Conservation (phyloP, 2,888 invertebrate genomes). For the Hemaris fuciformis region DNA sequence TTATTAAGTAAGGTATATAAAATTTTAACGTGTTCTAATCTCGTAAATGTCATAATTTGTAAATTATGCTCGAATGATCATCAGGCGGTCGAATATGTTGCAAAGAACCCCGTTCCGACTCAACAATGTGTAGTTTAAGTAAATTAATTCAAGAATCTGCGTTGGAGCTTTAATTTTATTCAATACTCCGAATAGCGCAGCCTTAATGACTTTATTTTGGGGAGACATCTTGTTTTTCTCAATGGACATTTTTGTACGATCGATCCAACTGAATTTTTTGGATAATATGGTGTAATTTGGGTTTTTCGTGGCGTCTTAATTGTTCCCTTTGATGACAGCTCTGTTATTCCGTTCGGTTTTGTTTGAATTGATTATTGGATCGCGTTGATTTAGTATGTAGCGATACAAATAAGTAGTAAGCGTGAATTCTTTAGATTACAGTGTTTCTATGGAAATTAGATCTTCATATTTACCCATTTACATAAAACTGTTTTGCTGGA, state of each 20-base stretch:
- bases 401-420: no score
- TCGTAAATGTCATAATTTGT: constrained; percentile 6
- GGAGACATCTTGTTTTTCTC: constrained; percentile 33
- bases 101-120: constrained; percentile 24
- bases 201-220: constrained; percentile 64
- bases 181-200: constrained; percentile 44
- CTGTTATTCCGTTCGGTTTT: not conserved
- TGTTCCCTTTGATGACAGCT: not conserved
- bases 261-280: constrained; percentile 14
- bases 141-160: constrained; percentile 48
- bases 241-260: constrained; percentile 29
- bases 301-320: not conserved
- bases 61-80: constrained; percentile 2
- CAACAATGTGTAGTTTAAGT: constrained; percentile 29
- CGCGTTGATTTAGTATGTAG: no score
- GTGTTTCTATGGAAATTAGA: no score
- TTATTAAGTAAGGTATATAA: constrained; percentile 6
- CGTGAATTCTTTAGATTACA: no score
- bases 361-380: not conserved
- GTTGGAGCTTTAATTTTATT: constrained; percentile 48
- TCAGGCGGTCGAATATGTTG: constrained; percentile 31
- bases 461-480: no score
- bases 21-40: constrained; percentile 16
- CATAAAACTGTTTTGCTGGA: no score
- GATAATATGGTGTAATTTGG: constrained; percentile 11